Evolutionary conservation across 2,797 vertebrate genomes (phyloP).

Genomic region (Hippopotamyrus pictus): DNA sequence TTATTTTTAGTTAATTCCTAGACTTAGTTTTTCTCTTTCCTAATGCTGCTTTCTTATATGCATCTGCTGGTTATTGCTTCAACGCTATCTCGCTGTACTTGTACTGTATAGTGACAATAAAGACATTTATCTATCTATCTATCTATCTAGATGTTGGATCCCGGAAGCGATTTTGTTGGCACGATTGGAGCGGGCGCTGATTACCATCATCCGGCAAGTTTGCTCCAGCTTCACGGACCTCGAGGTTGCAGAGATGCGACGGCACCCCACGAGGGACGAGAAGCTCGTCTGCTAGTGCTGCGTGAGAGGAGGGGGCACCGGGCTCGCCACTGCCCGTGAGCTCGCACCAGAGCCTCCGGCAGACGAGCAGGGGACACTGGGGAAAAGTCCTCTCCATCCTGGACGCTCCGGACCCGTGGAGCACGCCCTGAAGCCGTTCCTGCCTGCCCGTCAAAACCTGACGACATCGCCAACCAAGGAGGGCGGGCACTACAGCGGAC

Average conservation of each 20-base stretch:
- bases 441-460: not conserved
- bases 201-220: not conserved
- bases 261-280: not conserved
- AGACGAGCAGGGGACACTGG: not conserved
- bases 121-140: too few species aligned
- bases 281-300: not conserved
- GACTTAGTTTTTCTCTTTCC: too few species aligned
- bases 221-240: not conserved
- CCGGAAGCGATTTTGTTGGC: not conserved
- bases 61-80: too few species aligned
- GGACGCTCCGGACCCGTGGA: not conserved
- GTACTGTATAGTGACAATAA: too few species aligned
- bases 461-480: not conserved
- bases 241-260: not conserved
- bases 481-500: not conserved
- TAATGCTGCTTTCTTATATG: too few species aligned
- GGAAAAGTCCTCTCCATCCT: not conserved
- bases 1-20: too few species aligned
- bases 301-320: not conserved
- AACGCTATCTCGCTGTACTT: too few species aligned
- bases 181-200: not conserved
- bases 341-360: not conserved
- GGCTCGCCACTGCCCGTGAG: not conserved
- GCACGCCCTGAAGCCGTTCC: not conserved
- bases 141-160: not conserved